Base-by-base conservation (phyloP, 1,140 invertebrate genomes). In the Bicyclus anynana region DNA sequence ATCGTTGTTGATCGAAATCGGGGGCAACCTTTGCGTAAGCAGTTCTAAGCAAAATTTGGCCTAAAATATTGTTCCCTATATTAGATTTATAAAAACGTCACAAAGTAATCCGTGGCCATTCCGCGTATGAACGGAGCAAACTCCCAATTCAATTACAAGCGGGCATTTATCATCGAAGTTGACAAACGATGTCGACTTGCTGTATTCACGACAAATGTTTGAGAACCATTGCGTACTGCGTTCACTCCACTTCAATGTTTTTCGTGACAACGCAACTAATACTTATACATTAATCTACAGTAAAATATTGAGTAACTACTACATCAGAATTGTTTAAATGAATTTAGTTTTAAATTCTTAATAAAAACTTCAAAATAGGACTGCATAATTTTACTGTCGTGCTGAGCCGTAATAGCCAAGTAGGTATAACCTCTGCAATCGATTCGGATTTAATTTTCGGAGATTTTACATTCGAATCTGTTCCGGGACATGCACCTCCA, bases 181-280 rank as follows among this genome's bases (percentile, higher is more conserved):
- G 69, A 76, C 74, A 65, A 76, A 74, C 71, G 73, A 69, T 64
- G 71, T 66, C 64, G 69, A 76, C 73, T 76, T 76, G 73, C 69
- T 74, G 69, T 76, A 65, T 64, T 64, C 58, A 74, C 68, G 70
- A 71, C 67, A 65, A 74, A 74, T 73, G 71, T 74, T 76, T 66
- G 71, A 76, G 71, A 76, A 73, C 73, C 68, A 69, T 69, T 73
- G 66, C 63, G 67, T 63, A 53, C 33, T 66, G 69, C 63, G 29
- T 56, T n/a, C n/a, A 59, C 67, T 55, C 72, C 59, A 67, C 63
- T 62, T 52, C 47, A 38, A 58, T 20, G 58, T 70, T 72, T 70
- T 70, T 72, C 55, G 44, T 55, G 38, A 60, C 16, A 60, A 40
- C 49, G 20, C 49, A 40, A 17, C 37, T 16, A 9, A 5, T 16